Percentiles rank a stretch among this genome's conserved stretches.
Conservation (phyloP, 2,113 vertebrate species). For the Columba livia region DNA sequence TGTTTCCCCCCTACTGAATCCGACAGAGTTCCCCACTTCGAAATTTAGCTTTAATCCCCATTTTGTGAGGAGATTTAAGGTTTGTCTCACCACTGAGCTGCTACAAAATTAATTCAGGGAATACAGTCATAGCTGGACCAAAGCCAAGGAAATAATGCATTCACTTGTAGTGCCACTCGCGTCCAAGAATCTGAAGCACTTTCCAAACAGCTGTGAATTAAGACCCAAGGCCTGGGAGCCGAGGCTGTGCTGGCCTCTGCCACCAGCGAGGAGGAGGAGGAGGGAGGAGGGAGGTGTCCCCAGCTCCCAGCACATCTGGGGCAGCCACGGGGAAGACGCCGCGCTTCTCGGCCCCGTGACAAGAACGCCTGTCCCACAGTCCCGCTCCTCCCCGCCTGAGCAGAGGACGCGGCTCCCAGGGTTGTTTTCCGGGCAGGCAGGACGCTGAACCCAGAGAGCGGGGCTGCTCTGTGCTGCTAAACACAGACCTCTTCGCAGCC, state of each 20-base stretch:
- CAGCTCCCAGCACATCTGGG: neutral
- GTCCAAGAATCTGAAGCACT: slow-evolving; percentile 25
- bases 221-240: neutral
- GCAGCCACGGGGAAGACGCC: neutral
- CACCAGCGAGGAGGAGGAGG: neutral
- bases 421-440: neutral
- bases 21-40: neutral
- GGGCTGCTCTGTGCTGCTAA: neutral
- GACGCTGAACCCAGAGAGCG: neutral
- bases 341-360: accelerated
- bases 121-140: slow-evolving; percentile 25
- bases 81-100: neutral
- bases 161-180: slow-evolving; percentile 27
- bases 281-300: neutral
- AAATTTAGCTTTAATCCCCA: neutral
- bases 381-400: neutral
- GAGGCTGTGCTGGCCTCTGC: neutral
- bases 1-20: neutral
- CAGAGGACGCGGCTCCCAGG: neutral
- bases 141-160: slow-evolving; percentile 46
- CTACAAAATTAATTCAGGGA: slow-evolving; percentile 49
- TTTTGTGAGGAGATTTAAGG: slow-evolving; percentile 15
- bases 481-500: slow-evolving; percentile 9
- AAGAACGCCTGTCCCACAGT: neutral
- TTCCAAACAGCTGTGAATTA: neutral